phyloP scores from a whole-genome alignment of 2,113 vertebrate genomes.

The Engraulis encrasicolus region DNA sequence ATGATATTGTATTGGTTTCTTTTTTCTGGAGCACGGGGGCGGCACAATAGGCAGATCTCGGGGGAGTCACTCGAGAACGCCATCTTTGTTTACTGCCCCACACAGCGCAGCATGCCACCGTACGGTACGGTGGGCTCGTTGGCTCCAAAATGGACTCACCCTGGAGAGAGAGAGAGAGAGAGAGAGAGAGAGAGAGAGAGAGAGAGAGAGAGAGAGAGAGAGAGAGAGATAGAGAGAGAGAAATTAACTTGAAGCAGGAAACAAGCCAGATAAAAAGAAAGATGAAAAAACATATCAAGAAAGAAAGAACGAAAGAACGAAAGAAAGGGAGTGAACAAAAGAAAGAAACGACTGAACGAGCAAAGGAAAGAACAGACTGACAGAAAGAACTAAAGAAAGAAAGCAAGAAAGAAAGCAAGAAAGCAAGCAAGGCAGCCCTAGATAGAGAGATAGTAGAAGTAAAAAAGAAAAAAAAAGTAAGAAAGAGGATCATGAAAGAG shows the following conservation, averaged over 20 bases:
- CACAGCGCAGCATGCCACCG: not conserved
- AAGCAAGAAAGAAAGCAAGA: not conserved
- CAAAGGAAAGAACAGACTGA: not conserved
- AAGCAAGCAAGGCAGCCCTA: not conserved
- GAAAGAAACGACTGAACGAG: not conserved
- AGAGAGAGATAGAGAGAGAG: not conserved
- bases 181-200: not conserved
- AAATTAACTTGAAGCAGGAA: no score
- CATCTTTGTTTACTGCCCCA: conserved; percentile 49
- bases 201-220: not conserved
- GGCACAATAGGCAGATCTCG: conserved; percentile 52
- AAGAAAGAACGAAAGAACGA: not conserved
- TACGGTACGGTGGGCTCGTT: not conserved
- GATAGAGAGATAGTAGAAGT: no score
- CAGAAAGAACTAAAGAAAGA: not conserved
- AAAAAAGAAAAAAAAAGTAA: not conserved
- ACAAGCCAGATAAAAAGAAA: no score
- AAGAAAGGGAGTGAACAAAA: not conserved
- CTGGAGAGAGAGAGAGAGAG: not conserved
- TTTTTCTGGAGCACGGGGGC: conserved; percentile 51
- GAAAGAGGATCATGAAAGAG: not conserved
- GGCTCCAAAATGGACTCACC: not conserved
- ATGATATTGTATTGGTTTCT: conserved; percentile 56
- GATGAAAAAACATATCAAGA: not conserved
- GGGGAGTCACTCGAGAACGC: conserved; percentile 50